Evolutionary conservation across 64 coral and sea anemone genomes (phyloP).

Genomic region (Montipora foliosa): DNA sequence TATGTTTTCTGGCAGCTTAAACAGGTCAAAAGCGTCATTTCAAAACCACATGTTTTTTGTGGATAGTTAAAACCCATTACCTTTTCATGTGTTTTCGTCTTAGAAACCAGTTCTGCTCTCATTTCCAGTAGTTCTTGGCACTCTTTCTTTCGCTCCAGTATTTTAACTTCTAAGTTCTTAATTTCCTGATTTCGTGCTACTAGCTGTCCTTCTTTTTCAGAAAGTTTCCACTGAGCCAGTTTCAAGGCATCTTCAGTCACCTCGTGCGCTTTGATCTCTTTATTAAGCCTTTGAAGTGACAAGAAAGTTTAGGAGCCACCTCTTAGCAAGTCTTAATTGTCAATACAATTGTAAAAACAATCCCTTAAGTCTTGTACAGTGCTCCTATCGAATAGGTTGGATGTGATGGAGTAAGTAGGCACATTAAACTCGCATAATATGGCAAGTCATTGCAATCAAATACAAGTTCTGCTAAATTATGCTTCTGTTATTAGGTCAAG

Average conservation of each 20-base stretch:
- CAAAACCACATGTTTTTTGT: not conserved
- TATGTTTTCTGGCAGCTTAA: not conserved
- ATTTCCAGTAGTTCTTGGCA: constrained; percentile 62
- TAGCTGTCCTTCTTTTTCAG: constrained; percentile 76
- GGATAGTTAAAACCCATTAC: constrained; percentile 24
- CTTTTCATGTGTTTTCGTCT: constrained; percentile 84
- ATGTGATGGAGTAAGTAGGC: no score
- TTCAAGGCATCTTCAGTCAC: constrained; percentile 74
- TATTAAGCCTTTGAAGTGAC: constrained; percentile 44
- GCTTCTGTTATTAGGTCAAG: no score
- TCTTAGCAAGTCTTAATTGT: no score
- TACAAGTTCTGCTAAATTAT: no score
- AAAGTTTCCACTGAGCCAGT: constrained; percentile 31
- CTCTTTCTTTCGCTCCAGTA: constrained; percentile 73
- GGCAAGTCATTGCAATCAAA: no score
- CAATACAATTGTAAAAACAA: no score
- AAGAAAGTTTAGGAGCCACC: not conserved
- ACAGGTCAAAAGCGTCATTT: not conserved
- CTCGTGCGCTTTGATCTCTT: constrained; percentile 62
- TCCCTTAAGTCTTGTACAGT: no score
- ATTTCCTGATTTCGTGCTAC: constrained; percentile 74
- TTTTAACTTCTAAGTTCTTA: constrained; percentile 61
- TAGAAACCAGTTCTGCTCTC: constrained; percentile 81
- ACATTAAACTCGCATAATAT: no score
- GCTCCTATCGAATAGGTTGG: no score